Evolutionary conservation across 2,888 invertebrate species (phyloP), one percentile per base, ranked within the genome.

Genomic region (Eumerus sabulonum): DNA sequence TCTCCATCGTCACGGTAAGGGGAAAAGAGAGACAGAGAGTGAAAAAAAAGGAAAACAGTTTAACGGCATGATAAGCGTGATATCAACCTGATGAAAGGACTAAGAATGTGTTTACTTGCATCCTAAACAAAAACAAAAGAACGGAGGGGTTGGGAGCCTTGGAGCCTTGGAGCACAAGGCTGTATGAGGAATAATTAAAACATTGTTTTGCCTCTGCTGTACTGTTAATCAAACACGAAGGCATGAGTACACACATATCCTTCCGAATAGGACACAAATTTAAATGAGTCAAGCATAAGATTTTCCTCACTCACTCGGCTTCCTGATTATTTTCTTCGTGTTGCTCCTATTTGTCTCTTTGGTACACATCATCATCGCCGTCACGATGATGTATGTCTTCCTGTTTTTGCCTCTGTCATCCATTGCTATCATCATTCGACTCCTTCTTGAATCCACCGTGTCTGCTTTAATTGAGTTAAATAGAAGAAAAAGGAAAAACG

Each of bases 141-240:
- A 57, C 50, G 9, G 38, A 40, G 13, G 17, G 51, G 16, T 11
- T 19, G 45, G 50, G 40, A n/a, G n/a, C n/a, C n/a, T n/a, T n/a
- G 40, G 12, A 40, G 9, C 3, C 3, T 40, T 3, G 40, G 9
- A n/a, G 40, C 1, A 9, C 40, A 16, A 13, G 27, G 9, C n/a
- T 56, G 40, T 40, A n/a, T 40, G 47, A 48, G 48, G 70, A 60
- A 57, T 77, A 72, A 77, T 77, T 77, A 77, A 77, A 77, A 77
- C 72, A 62, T 67, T 72, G 72, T 77, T 77, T 70, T 77, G 57
- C 72, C 62, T 62, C 59, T 48, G 42, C 54, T 42, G 66, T 56
- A 54, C 71, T 54, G 72, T 71, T 66, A 72, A 72, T 77, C 72
- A 67, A 64, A 72, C 66, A 38, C 53, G 57, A 13, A 16, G 56